Base-by-base conservation (phyloP, 2,888 invertebrate genomes). In the Tenodera sinensis region DNA sequence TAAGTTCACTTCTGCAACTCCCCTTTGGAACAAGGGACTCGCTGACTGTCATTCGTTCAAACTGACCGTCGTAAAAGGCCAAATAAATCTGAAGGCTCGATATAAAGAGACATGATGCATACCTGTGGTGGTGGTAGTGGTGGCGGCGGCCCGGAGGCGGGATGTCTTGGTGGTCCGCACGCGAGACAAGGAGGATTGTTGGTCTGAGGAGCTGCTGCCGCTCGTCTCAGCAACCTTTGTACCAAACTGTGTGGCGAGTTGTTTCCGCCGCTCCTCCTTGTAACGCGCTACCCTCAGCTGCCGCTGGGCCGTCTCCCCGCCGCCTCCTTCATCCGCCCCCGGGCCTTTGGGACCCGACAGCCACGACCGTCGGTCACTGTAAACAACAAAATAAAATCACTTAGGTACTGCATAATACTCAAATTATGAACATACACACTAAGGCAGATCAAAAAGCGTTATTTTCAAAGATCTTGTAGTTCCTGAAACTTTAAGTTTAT, bases 131-230 rank as follows among this genome's bases (percentile, higher is more conserved):
- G 54, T 54, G 54, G 54, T 20, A 20, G 15, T 71, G 14, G 89
- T 85, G 83, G 34, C 88, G 27, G 89, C 91, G 14, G 96, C 96
- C 93, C 97, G 94, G 90, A 97, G 94, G 91, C 96, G 95, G 91
- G 96, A 96, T 71, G 97, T 95, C 92, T 96, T 95, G 89, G 96
- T 97, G 91, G 96, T 95, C 93, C 96, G 95, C 91, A 96, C 96
- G 88, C 92, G 92, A 85, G 89, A 28, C 86, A 86, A 3, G 88
- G 84, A 6, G 84, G 89, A 0, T 87, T 83, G 28, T 71, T 30
- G 87, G 28, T 87, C 34, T 82, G 81, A 28, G n/a, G 71, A n/a
- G 28, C 30, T 25, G 25, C 47, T 28, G 28, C 71, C 86, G 54
- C 85, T 85, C 27, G 91, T 90, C 15, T 90, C 89, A 9, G 92